Evolutionary conservation across 1,140 invertebrate species (phyloP), one percentile per base, ranked within the genome.

Genomic region (Cherax destructor): DNA sequence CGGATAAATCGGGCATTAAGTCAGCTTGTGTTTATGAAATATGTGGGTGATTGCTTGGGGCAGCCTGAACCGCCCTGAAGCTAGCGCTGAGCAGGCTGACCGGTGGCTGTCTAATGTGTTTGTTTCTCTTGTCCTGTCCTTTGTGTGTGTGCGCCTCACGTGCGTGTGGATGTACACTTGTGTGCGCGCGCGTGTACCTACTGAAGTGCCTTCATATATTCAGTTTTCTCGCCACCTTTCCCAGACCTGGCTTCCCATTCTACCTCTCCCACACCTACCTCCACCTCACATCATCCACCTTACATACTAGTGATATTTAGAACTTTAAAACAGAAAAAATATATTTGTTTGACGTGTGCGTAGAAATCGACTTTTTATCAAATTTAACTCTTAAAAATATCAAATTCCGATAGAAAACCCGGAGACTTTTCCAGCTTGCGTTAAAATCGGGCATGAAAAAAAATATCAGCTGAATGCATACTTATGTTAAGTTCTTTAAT

Each of bases 341-440:
- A n/a, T 24, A 30, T 74, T 3, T 4, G 9, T 10, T 1, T 30
- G 65, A 74, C 69, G 69, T 74, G 24, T 10, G 21, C 69, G 24
- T 30, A 74, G 0, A 30, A 24, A 74, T 3, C 24, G 69, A 74
- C 7, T n/a, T 3, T 30, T 74, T 6, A 9, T 10, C 4, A 10
- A 30, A 74, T 30, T 6, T 30, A 74, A 74, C 9, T 74, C 21
- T 30, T 7, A 41, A 74, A 30, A 9, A 1, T 16, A 65, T 18
- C 13, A 41, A 74, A 30, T 74, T 30, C 69, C n/a, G 69, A 74
- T 30, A 30, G 69, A 74, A 69, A 41, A 56, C 52, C 59, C 47
- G 47, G 69, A 84, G 89, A 91, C 89, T 85, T 69, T 91, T 91
- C 89, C 89, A 91, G 89, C 89, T 91, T 85, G 89, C 81, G 83